Evolutionary conservation across 2,888 invertebrate genomes (phyloP), one percentile per base, ranked within the genome.

Genomic region (Hypena proboscidalis): DNA sequence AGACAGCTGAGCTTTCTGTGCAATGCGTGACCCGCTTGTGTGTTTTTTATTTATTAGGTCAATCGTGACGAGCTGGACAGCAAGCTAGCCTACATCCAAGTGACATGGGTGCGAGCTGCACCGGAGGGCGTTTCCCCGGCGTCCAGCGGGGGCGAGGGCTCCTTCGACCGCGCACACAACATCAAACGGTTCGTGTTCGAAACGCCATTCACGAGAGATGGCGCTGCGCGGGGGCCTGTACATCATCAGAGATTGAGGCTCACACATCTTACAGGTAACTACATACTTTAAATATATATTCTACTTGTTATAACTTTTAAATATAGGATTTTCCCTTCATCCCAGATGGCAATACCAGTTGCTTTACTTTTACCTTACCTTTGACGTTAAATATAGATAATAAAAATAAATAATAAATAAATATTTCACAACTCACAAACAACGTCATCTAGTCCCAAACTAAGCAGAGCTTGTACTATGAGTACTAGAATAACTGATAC

Each of bases 91-190:
- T 96, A 97, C 80, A 96, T 99, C 70, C 98, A 99, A 92, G 97
- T 99, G 37, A 98, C 98, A 0, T 97, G 98, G 84, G 98, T 98
- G n/a, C 95, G 95, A 4, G 96, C 98, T 0, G 96, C 97, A 63
- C 97, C 98, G 0, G 95, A 95, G 40, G 98, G 98, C 1, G 95
- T 95, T 77, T 92, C 93, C 15, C 94, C 95, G 44, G 82, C 48
- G 0, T 43, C 53, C 1, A 53, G 58, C 52, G 93, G 93, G 31
- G 91, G 96, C 26, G 93, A 95, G 58, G 97, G 96, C 9, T 95
- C 97, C 45, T 98, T 98, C 83, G 97, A 98, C 70, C 94, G 96
- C 58, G 97, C 95, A 70, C 97, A 98, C 80, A 97, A 98, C 77
- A 94, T 98, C 36, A 93, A 93, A 14, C 94, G 94, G 36, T 99